phyloP scores from a whole-genome alignment of 2,113 vertebrate genomes.

The Macaca nemestrina region DNA sequence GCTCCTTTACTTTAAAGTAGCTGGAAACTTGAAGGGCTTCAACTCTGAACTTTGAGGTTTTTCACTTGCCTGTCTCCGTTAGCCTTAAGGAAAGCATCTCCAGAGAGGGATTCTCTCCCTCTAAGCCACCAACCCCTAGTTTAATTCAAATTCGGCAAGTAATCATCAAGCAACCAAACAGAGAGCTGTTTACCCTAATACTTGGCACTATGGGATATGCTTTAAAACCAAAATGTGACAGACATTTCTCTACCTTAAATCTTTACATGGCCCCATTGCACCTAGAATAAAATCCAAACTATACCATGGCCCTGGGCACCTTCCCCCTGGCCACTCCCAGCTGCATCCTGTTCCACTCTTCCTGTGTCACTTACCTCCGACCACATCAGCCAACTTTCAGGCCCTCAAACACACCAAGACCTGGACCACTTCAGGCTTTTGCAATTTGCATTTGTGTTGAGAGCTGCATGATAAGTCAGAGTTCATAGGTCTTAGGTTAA shows the following conservation, averaged over 20 bases:
- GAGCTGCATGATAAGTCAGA: neutral
- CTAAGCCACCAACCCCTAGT: neutral
- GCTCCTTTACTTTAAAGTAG: neutral
- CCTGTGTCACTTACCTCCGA: neutral
- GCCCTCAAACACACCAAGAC: neutral
- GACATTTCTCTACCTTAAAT: neutral
- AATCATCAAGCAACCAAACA: neutral
- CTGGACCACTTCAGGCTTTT: neutral
- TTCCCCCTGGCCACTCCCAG: neutral
- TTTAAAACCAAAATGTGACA: conserved; percentile 20
- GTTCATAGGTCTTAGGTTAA: neutral
- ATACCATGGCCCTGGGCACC: neutral
- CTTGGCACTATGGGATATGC: neutral
- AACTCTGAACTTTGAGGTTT: neutral
- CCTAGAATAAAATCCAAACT: neutral
- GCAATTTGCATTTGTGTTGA: neutral
- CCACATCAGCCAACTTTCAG: neutral
- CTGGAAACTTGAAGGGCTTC: neutral
- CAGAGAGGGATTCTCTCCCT: neutral
- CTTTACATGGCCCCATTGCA: neutral
- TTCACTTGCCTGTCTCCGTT: neutral
- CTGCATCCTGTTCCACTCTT: neutral
- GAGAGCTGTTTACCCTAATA: neutral
- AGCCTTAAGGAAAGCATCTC: neutral
- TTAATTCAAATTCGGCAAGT: neutral